These are phyloP conservation scores for Chirona hameri DNA, from an alignment of 2,888 invertebrate species.

Conservation along the genomic window DNA sequence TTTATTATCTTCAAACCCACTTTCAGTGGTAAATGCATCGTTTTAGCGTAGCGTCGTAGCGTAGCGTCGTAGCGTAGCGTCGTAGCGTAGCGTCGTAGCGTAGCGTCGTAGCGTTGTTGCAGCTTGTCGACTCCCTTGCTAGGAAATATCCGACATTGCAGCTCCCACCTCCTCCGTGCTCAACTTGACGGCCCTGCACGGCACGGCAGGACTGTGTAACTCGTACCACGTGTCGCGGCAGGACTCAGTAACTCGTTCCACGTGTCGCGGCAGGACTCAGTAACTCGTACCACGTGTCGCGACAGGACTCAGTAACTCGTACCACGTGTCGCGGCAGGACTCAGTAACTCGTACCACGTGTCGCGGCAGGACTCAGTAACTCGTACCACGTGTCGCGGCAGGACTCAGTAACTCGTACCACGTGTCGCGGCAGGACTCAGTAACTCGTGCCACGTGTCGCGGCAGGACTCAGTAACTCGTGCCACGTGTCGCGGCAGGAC, in stretches of 20 bases:
- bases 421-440: conserved; percentile 60
- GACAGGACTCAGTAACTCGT: conserved; percentile 63
- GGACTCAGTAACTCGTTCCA: conserved; percentile 71
- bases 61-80: too few species aligned
- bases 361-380: conserved; percentile 58
- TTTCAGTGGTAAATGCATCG: too few species aligned
- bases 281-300: conserved; percentile 75
- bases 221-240: conserved; percentile 68
- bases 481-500: conserved; percentile 62
- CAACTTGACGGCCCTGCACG: too few species aligned
- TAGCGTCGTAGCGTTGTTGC: too few species aligned
- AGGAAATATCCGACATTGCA: too few species aligned
- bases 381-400: conserved; percentile 68
- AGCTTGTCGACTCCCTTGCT: too few species aligned
- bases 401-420: conserved; percentile 71
- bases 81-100: too few species aligned
- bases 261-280: conserved; percentile 60
- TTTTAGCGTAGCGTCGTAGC: too few species aligned
- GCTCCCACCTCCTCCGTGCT: too few species aligned
- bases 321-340: conserved; percentile 62
- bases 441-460: conserved; percentile 75
- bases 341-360: conserved; percentile 80
- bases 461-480: conserved; percentile 63
- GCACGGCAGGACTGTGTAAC: conserved; percentile 58
- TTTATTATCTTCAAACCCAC: too few species aligned